A percentile compares a stretch with the other conserved stretches of the same genome.
These are phyloP conservation scores for Exocentrus adspersus DNA, from an alignment of 2,888 invertebrate species.

Conservation along the genomic window DNA sequence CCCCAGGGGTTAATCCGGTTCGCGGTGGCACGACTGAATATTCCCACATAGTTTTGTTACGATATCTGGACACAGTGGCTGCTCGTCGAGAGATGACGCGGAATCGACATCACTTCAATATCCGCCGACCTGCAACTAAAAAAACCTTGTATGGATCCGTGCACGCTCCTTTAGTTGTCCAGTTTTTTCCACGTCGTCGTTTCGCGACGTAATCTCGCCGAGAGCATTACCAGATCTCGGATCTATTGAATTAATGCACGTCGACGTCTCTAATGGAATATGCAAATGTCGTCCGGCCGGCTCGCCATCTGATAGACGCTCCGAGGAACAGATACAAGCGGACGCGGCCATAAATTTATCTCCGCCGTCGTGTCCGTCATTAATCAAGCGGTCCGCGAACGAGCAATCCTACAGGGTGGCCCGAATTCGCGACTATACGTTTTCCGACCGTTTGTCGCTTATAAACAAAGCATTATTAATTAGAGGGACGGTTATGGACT, in stretches of 20 bases:
- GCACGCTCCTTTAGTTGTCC: too few species aligned
- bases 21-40: conserved; percentile 15
- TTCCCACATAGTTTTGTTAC: too few species aligned
- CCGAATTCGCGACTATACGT: too few species aligned
- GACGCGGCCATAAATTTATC: conserved; percentile 52
- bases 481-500: too few species aligned
- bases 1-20: conserved; percentile 12
- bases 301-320: conserved; percentile 52
- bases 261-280: conserved; percentile 50
- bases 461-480: too few species aligned
- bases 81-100: too few species aligned
- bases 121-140: too few species aligned
- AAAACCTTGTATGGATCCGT: too few species aligned
- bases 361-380: conserved; percentile 48
- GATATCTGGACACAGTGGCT: too few species aligned
- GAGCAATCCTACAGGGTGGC: conserved; percentile 4
- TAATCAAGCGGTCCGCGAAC: conserved; percentile 45
- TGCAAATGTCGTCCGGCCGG: conserved; percentile 49
- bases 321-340: conserved; percentile 52
- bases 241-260: conserved; percentile 24
- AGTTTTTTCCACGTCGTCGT: too few species aligned
- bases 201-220: conserved; percentile 7
- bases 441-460: too few species aligned
- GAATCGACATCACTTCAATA: too few species aligned
- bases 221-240: conserved; percentile 18